These are phyloP conservation scores for Mechanitis mazaeus DNA, from an alignment of 2,888 invertebrate species.

Conservation along the genomic window DNA sequence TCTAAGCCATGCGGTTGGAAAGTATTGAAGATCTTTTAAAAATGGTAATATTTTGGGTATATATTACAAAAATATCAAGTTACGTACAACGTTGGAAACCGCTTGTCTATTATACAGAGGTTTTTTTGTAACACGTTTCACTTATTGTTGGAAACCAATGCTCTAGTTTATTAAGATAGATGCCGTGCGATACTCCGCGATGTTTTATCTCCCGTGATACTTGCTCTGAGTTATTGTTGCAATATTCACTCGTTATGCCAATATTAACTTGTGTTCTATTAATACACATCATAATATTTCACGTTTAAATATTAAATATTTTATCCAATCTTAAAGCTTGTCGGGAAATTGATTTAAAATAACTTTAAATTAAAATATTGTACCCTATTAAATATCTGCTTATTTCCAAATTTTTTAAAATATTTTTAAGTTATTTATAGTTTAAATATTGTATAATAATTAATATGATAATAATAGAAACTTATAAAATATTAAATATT, in stretches of 20 bases:
- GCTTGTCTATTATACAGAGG: slow-evolving; percentile 58
- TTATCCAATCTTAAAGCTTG: too few species aligned
- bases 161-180: slow-evolving; percentile 63
- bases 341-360: too few species aligned
- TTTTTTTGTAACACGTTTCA: slow-evolving; percentile 65
- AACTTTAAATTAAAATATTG: too few species aligned
- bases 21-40: slow-evolving; percentile 35
- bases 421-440: too few species aligned
- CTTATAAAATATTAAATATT: too few species aligned
- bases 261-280: slow-evolving; percentile 16
- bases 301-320: too few species aligned
- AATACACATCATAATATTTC: slow-evolving; percentile 8
- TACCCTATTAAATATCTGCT: too few species aligned
- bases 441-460: too few species aligned
- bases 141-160: slow-evolving; percentile 55
- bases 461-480: too few species aligned
- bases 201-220: slow-evolving; percentile 51
- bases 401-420: too few species aligned
- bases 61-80: slow-evolving; percentile 57
- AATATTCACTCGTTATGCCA: slow-evolving; percentile 41
- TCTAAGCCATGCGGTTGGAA: too few species aligned
- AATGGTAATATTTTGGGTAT: slow-evolving; percentile 55
- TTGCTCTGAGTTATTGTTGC: slow-evolving; percentile 54
- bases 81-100: slow-evolving; percentile 64
- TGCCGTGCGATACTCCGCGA: slow-evolving; percentile 64